Evolutionary conservation across 2,113 vertebrate genomes (phyloP), one percentile per base, ranked within the genome.

Genomic region (Boulengeromyrus knoepffleri): DNA sequence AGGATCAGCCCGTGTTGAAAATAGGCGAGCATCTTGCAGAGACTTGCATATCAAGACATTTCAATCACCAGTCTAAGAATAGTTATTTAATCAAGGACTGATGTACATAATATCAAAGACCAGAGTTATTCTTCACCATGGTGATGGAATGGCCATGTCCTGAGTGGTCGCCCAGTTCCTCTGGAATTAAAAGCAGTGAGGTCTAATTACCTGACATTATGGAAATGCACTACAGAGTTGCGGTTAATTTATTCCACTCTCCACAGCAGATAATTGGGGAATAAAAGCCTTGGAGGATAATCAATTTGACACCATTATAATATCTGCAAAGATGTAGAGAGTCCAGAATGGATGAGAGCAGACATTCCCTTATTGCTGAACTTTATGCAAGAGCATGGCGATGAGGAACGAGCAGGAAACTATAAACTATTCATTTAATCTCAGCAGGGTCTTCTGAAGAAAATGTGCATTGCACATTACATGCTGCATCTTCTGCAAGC

Each of bases 171-270:
- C 92, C 93, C 92, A 92, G 92, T 94, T 94, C 92, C 92, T 93
- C 92, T 92, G 93, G 91, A 93, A 94, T 93, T 95, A 93, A 94
- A 88, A 94, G 93, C 93, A 92, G 94, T 91, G 89, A 93, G 92
- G 93, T 92, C 94, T 96, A 94, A 95, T 95, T 95, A 96, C 93
- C 94, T 95, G 93, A 93, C 94, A 96, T 94, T 95, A 95, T 95
- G 94, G 94, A 95, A 95, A 94, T 92, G 90, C 93, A 94, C 93
- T 94, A 93, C 93, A 94, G 92, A 93, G 39, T 92, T 92, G 93
- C 88, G 90, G 92, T 95, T 95, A 93, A 95, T 95, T 94, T 94
- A 94, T 93, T 94, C 91, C 87, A 93, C 92, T 58, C 50, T 66
- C 70, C 36, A 24, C 53, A 3, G 36, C 46, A 92, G 92, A 94